These are phyloP conservation scores for Poeciliopsis gracilis DNA, from an alignment of 2,797 vertebrate species.

Conservation along the genomic window DNA sequence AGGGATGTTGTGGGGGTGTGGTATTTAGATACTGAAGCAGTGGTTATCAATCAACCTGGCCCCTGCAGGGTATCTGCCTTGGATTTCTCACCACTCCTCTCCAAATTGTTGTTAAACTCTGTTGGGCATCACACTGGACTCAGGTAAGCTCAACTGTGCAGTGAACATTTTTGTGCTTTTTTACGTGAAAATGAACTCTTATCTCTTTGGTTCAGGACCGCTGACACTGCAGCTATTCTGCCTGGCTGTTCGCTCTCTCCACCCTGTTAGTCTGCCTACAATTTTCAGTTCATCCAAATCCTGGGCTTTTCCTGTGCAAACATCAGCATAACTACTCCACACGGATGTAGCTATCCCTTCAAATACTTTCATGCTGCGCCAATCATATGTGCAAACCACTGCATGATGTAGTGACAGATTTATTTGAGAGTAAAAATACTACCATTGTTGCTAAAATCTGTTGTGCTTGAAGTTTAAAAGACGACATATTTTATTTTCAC, in stretches of 20 bases:
- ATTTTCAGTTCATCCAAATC: background rate
- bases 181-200: background rate
- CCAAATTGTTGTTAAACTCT: background rate
- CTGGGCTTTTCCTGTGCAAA: background rate
- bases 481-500: background rate
- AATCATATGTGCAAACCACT: background rate
- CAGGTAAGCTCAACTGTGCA: background rate
- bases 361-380: background rate
- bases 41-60: background rate
- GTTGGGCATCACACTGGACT: background rate
- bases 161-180: background rate
- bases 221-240: background rate
- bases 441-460: background rate
- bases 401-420: background rate
- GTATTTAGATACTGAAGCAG: background rate
- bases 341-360: background rate
- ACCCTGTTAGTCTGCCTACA: background rate
- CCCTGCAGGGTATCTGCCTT: slow-evolving; percentile 2
- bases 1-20: background rate
- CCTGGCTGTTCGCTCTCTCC: background rate
- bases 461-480: background rate
- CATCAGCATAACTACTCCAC: background rate
- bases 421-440: background rate
- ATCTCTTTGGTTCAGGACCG: background rate
- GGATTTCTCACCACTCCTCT: background rate